Base-by-base conservation (phyloP, 2,888 invertebrate genomes). In the Pegoplata infirma region DNA sequence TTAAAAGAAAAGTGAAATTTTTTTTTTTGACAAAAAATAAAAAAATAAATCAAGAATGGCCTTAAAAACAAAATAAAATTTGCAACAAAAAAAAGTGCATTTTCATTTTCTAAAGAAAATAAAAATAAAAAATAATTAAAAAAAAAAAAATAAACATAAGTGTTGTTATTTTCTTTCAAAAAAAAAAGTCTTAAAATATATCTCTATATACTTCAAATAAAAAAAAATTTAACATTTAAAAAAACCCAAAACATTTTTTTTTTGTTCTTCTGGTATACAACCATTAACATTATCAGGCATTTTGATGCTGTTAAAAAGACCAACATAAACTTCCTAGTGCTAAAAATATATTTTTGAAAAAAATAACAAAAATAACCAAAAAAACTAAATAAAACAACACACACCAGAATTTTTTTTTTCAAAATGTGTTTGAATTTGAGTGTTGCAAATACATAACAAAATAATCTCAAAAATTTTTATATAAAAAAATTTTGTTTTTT, bases 291-390 rank as follows among this genome's bases (percentile, higher is more conserved):
- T 28, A 55, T 25, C 53, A 28, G 53, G 14, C 25, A 53, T 28
- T 23, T 40, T 5, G 64, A 40, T 56, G 68, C 49, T 68, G 63
- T 56, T 63, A 49, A 67, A n/a, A 32, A 66, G 51, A 32, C 19
- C 8, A 28, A 67, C 55, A 69, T 44, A 69, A 69, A 76, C 75
- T 76, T 76, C 75, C 75, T 76, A 63, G 63, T 69, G 75, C 75
- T 76, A 69, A 76, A 76, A 76, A 69, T 76, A 76, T 21, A 21
- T 49, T n/a, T n/a, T n/a, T 2, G 8, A 6, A 32, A 32, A 32
- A 32, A 32, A 16, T n/a, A 49, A 14, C n/a, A 75, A 28, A 23
- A 56, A 21, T 47, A 32, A 32, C 32, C n/a, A n/a, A n/a, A n/a
- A n/a, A n/a, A n/a, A 25, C 25, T 3, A 25, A 25, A 25, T 25